Evolutionary conservation across 2,888 invertebrate species (phyloP).

Genomic region (Parnassius apollo): DNA sequence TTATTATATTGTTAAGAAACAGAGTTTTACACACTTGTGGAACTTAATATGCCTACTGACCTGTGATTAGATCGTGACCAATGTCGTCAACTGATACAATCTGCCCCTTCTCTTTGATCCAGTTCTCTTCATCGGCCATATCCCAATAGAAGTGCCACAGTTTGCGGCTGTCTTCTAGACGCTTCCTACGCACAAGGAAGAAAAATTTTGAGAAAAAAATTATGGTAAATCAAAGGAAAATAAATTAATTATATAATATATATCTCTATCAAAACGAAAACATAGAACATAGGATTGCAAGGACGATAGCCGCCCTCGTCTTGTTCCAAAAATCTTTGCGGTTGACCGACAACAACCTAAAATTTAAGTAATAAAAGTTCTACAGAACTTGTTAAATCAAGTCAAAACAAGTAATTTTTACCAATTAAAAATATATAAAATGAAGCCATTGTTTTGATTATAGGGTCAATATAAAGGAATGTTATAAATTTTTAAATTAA

Average conservation of each 20-base stretch:
- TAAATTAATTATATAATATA: background rate
- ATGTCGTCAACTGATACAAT: conserved; percentile 98
- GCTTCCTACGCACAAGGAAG: conserved; percentile 58
- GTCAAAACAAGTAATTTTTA: background rate
- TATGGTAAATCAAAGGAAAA: background rate
- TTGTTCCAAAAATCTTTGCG: conserved; percentile 95
- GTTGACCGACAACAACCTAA: conserved; percentile 92
- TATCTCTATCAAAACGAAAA: too few species aligned
- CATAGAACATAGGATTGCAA: conserved; percentile 92
- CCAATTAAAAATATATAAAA: background rate
- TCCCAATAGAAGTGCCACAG: conserved; percentile 99
- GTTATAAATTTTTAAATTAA: too few species aligned
- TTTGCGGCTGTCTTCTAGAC: conserved; percentile 97
- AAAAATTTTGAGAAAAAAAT: background rate
- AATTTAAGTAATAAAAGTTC: too few species aligned
- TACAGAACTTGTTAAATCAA: too few species aligned
- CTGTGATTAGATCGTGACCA: conserved; percentile 98
- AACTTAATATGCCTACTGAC: conserved; percentile 38
- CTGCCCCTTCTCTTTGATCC: conserved; percentile 98
- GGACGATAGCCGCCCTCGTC: conserved; percentile 96
- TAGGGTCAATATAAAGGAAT: too few species aligned
- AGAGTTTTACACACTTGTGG: background rate
- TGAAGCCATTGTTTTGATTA: too few species aligned
- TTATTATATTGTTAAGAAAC: too few species aligned
- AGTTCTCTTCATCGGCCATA: conserved; percentile 99